Base-by-base conservation (phyloP, 1,140 invertebrate species). In the Brachionus calyciflorus region DNA sequence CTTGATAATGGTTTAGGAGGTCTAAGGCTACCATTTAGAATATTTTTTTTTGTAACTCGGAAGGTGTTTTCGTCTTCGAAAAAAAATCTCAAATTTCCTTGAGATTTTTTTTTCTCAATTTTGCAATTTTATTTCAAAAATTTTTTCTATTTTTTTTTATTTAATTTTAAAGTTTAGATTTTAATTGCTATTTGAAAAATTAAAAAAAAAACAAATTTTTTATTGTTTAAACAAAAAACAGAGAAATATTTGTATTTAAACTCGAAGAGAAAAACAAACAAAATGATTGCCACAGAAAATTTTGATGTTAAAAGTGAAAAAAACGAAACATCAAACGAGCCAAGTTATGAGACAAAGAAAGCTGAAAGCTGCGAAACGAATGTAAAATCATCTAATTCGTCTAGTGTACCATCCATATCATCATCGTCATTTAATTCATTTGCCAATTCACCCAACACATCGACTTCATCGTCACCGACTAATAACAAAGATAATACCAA, bases 221-320 rank as follows among this genome's bases (percentile, higher is more conserved):
- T 37, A 5, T 37, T 37, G 9, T 5, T 37, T 37, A 9, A 9
- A 5, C 3, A 55, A 55, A 55, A 55, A 55, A n/a, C 9, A 21
- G 33, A 55, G n/a, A 28, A 55, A 28, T 55, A 21, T 51, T 51
- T 51, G 33, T 55, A 44, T n/a, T 28, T 28, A 55, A 55, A 28
- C 28, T 24, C 49, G 21, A 53, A 24, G 12, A 12, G 28, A 28
- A 28, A 28, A 10, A 10, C 26, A n/a, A 55, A 55, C 33, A 33
- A 60, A 60, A 60, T 60, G 55, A 60, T 60, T 60, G 55, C 55
- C 28, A 37, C 55, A n/a, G 33, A 60, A 60, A 60, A 60, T 60
- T 60, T 60, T 17, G 55, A 60, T 24, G 2, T 19, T 37, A 60
- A 17, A 3, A 60, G 17, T 60, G 55, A 60, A 60, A 60, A 60